Conservation (phyloP, 2,113 vertebrate genomes). For the Sterna hirundo region DNA sequence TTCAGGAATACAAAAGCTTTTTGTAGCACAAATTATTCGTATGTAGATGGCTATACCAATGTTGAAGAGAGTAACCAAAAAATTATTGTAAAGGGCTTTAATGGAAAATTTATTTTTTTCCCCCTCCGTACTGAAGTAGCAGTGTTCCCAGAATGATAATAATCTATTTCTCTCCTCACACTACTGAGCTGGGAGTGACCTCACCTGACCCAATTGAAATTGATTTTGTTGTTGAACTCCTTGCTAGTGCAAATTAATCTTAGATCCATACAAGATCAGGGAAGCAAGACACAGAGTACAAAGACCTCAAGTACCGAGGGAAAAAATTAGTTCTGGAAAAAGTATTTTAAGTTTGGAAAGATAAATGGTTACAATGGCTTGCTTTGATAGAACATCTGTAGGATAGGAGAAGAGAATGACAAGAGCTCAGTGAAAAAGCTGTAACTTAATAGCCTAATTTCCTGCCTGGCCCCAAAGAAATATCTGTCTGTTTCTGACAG, state of each 20-base stretch:
- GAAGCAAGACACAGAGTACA: conserved; percentile 75
- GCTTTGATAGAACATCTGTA: conserved; percentile 90
- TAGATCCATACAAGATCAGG: conserved; percentile 81
- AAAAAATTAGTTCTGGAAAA: conserved; percentile 77
- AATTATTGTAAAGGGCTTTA: conserved; percentile 61
- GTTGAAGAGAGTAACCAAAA: background rate
- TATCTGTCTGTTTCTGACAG: conserved; percentile 86
- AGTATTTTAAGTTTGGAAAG: conserved; percentile 85
- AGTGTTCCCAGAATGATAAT: conserved; percentile 80
- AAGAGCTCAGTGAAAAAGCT: conserved; percentile 80
- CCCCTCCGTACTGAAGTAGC: conserved; percentile 8
- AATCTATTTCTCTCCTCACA: conserved; percentile 82
- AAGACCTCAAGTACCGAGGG: conserved; percentile 72
- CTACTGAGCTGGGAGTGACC: conserved; percentile 80
- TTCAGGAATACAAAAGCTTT: background rate
- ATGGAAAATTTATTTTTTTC: background rate
- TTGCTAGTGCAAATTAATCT: conserved; percentile 86
- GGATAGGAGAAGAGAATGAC: conserved; percentile 78
- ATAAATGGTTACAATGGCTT: conserved; percentile 89
- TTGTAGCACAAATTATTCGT: background rate
- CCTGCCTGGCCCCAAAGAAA: conserved; percentile 86
- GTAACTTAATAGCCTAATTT: conserved; percentile 97
- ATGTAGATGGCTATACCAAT: background rate
- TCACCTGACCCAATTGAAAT: conserved; percentile 89
- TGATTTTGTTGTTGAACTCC: conserved; percentile 91